Conservation (phyloP, 2,113 vertebrate species). For the Cisticola juncidis region DNA sequence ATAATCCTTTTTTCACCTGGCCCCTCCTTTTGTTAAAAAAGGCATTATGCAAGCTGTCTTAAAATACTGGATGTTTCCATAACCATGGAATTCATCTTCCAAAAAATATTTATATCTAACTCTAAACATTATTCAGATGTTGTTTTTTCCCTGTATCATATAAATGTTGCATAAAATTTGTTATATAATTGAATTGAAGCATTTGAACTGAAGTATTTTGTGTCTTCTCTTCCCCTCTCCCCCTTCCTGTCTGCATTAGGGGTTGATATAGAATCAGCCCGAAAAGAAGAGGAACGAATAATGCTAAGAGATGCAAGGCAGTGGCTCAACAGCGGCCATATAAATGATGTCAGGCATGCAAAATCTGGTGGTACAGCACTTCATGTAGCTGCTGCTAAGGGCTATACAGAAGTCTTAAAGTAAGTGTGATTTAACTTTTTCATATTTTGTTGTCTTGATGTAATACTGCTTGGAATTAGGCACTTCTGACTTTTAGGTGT, state of each 20-base stretch:
- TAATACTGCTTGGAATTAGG: background rate
- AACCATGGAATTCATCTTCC: background rate
- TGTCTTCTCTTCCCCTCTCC: background rate
- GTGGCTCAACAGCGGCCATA: slow-evolving; percentile 97
- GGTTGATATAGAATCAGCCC: slow-evolving; percentile 94
- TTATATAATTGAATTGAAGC: background rate
- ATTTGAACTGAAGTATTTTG: background rate
- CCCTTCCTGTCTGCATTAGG: slow-evolving; percentile 67
- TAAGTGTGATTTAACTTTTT: slow-evolving; percentile 72
- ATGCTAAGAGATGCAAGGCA: slow-evolving; percentile 96
- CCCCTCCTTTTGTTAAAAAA: background rate
- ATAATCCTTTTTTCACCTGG: background rate
- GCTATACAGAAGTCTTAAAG: slow-evolving; percentile 99
- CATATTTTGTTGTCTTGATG: background rate
- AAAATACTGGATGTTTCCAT: background rate
- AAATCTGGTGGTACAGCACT: slow-evolving; percentile 97
- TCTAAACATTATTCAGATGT: background rate
- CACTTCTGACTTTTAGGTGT: background rate
- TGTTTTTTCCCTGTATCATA: background rate
- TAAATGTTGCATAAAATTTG: background rate
- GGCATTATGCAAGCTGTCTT: background rate
- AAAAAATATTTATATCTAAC: background rate
- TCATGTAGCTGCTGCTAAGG: slow-evolving; percentile 96
- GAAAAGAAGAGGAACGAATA: slow-evolving; percentile 96
- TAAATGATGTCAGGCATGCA: slow-evolving; percentile 89